phyloP scores from a whole-genome alignment of 2,113 vertebrate genomes.

The Malaclemys terrapin region DNA sequence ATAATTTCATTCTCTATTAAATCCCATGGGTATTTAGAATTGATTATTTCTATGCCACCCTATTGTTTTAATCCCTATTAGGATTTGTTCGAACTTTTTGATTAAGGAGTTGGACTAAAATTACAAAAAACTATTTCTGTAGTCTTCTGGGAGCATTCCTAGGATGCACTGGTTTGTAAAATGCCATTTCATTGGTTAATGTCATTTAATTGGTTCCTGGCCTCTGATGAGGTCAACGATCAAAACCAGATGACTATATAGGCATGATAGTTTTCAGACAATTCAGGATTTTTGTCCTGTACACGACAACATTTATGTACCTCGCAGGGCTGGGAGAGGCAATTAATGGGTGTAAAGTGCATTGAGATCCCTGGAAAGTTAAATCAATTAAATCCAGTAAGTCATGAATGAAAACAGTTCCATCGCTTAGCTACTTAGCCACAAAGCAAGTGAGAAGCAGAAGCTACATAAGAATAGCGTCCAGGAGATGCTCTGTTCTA shows the following conservation, averaged over 20 bases:
- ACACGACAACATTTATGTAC: fast-evolving
- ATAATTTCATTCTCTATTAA: neutral
- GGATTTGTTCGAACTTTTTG: neutral
- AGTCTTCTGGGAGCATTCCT: neutral
- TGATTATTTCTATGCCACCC: slow-evolving; percentile 4
- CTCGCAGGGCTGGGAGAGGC: neutral
- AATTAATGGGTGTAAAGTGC: fast-evolving
- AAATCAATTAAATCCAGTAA: neutral
- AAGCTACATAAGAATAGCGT: neutral
- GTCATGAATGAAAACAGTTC: neutral
- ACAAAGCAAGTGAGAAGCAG: neutral
- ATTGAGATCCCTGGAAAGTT: neutral
- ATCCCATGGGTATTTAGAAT: neutral
- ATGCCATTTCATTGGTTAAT: neutral
- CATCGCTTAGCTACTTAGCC: neutral
- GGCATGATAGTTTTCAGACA: neutral
- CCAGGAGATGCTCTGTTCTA: neutral
- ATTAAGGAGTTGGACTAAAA: neutral
- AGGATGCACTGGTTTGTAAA: neutral
- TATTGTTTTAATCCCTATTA: slow-evolving; percentile 16
- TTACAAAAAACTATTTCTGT: neutral
- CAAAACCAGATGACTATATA: neutral
- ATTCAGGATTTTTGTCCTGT: neutral
- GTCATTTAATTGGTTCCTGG: neutral
- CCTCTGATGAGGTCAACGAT: neutral